Base-by-base conservation (phyloP, 2,888 invertebrate genomes). In the Stenoptilia bipunctidactyla region DNA sequence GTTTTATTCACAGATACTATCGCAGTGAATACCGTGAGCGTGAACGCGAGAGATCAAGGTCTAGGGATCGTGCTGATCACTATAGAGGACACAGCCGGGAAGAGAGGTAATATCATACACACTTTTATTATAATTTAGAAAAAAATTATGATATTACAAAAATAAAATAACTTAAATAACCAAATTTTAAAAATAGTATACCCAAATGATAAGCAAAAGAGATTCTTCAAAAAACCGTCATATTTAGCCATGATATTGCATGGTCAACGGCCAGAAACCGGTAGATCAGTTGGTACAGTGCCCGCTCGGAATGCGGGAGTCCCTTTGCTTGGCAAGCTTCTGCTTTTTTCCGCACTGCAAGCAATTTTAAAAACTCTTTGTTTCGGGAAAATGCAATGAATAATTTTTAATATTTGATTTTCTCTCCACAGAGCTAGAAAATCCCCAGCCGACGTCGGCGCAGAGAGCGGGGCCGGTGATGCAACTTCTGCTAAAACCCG, bases 61-160 rank as follows among this genome's bases (percentile, higher is more conserved):
- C 34, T 2, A 30, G 30, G 45, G 82, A 82, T 51, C 66, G 91
- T 82, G 60, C 85, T 59, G 73, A 89, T 55, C 92, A 92, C 66
- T 86, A 92, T 56, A 85, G 92, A 50, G 92, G 91, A 48, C 86
- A 92, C 55, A 92, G 92, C 68, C 84, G 91, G 15, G 92, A 92
- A 65, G 92, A 92, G 66, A 89, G 90, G 92, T 91, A 71, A 3
- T 12, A 10, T 12, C 4, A 12, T 30, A 30, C 30, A 30, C 5
- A 30, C 13, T 30, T 4, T 30, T 12, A 30, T 30, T 20, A 8
- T 5, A 20, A 20, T 20, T 8, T 8, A 20, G 20, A 30, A 30
- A 30, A 30, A 30, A 12, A 4, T 30, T 10, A 30, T 12, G 10
- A 12, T 30, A 30, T n/a, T 5, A 20, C 3, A 5, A 8, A 20